These are phyloP conservation scores for Grammomys dolichurus DNA, from an alignment of 2,113 vertebrate genomes.

Conservation along the genomic window DNA sequence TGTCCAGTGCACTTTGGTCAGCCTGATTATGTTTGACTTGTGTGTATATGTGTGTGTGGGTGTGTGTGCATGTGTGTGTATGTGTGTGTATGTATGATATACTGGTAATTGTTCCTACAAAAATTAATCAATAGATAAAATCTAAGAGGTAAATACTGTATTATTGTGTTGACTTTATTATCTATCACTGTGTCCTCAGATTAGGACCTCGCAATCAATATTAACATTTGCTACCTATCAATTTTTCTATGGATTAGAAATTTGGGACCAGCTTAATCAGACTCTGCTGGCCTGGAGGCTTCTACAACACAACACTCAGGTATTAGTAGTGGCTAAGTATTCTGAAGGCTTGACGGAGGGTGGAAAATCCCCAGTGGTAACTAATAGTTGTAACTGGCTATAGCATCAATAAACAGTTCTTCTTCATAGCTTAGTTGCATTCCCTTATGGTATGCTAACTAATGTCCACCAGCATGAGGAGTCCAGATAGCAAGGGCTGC, in stretches of 20 bases:
- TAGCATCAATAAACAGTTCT: neutral
- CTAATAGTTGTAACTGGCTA: neutral
- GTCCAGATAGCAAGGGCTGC: neutral
- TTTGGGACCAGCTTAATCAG: neutral
- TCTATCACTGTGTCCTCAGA: neutral
- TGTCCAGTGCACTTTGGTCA: constrained; percentile 60
- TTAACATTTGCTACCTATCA: neutral
- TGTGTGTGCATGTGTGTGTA: constrained; percentile 8
- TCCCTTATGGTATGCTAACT: neutral
- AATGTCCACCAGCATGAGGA: neutral
- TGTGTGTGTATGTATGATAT: constrained; percentile 49
- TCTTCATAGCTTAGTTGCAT: neutral
- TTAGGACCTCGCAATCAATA: neutral
- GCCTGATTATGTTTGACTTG: neutral
- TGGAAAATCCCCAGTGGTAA: neutral
- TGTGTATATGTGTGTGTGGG: neutral
- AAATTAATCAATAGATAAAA: constrained; percentile 74
- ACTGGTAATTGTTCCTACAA: constrained; percentile 57
- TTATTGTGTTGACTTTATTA: neutral
- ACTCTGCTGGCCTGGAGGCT: neutral
- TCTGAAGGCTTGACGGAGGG: neutral
- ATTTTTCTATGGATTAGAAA: neutral
- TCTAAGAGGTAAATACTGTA: neutral
- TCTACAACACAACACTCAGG: neutral
- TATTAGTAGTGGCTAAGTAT: neutral